Evolutionary conservation across 2,888 invertebrate species (phyloP).

Genomic region (Athalia circularis): DNA sequence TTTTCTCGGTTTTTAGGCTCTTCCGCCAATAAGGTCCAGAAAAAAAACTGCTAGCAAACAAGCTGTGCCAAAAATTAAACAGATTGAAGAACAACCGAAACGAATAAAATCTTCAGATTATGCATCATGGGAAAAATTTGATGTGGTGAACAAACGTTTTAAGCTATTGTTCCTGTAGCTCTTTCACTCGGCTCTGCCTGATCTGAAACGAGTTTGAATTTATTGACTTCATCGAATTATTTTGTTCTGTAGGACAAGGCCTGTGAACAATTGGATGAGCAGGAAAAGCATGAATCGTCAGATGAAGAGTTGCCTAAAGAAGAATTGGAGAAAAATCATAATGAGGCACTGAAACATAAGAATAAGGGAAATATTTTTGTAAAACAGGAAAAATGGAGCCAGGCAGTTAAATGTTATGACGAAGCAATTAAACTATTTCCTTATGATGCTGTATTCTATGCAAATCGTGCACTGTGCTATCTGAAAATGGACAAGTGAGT

Average conservation of each 20-base stretch:
- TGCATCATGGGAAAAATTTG: conserved; percentile 86
- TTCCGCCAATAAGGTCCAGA: conserved; percentile 78
- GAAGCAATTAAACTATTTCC: conserved; percentile 90
- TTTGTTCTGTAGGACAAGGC: conserved; percentile 78
- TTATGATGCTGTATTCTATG: conserved; percentile 87
- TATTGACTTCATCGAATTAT: background rate
- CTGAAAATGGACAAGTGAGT: conserved; percentile 87
- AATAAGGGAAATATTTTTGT: conserved; percentile 90
- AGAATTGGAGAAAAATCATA: conserved; percentile 74
- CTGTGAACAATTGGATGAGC: conserved; percentile 75
- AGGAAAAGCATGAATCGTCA: conserved; percentile 69
- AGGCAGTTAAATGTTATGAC: conserved; percentile 91
- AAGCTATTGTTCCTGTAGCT: background rate
- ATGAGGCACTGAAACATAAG: conserved; percentile 82
- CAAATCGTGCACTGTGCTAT: conserved; percentile 92
- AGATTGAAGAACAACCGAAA: conserved; percentile 69
- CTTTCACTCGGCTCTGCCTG: background rate
- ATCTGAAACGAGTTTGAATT: background rate
- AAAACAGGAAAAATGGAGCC: conserved; percentile 85
- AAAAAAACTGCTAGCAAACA: conserved; percentile 62
- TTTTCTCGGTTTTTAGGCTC: conserved; percentile 64
- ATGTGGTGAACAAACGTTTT: conserved; percentile 78
- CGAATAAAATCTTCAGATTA: conserved; percentile 81
- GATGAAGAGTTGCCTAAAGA: conserved; percentile 75
- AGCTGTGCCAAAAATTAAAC: conserved; percentile 50